Evolutionary conservation across 2,797 vertebrate genomes (phyloP).

Genomic region (Xenopus petersii): DNA sequence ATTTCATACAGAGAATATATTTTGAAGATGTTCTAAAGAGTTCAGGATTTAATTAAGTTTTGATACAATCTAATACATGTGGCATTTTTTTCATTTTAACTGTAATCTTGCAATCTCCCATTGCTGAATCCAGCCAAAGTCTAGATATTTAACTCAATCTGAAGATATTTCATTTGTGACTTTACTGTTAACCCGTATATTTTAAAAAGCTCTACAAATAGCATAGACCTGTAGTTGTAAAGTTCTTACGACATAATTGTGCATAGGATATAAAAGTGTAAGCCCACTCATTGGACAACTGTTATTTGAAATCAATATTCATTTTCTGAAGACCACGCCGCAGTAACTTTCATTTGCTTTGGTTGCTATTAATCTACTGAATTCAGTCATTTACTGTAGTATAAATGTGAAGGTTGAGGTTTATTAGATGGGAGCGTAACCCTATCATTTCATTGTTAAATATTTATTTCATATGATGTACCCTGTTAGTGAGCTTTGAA

Average conservation of each 20-base stretch:
- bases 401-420: too few relatives aligned
- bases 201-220: too few relatives aligned
- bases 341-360: background rate
- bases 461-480: too few relatives aligned
- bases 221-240: too few relatives aligned
- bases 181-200: background rate
- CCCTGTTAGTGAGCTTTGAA: too few relatives aligned
- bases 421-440: too few relatives aligned
- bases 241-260: background rate
- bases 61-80: constrained; percentile 5
- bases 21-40: constrained; percentile 5
- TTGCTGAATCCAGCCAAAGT: background rate
- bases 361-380: background rate
- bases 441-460: too few relatives aligned
- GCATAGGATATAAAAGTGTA: background rate
- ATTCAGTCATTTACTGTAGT: background rate
- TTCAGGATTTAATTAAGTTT: background rate
- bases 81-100: constrained; percentile 7
- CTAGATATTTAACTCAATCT: background rate
- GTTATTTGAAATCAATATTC: background rate
- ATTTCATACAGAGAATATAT: constrained; percentile 3
- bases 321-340: background rate
- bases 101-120: constrained; percentile 3
- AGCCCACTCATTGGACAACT: background rate
- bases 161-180: background rate